Evolutionary conservation across 2,797 vertebrate genomes (phyloP), one percentile per base, ranked within the genome.

Genomic region (Sebastiscus albofasciatus): DNA sequence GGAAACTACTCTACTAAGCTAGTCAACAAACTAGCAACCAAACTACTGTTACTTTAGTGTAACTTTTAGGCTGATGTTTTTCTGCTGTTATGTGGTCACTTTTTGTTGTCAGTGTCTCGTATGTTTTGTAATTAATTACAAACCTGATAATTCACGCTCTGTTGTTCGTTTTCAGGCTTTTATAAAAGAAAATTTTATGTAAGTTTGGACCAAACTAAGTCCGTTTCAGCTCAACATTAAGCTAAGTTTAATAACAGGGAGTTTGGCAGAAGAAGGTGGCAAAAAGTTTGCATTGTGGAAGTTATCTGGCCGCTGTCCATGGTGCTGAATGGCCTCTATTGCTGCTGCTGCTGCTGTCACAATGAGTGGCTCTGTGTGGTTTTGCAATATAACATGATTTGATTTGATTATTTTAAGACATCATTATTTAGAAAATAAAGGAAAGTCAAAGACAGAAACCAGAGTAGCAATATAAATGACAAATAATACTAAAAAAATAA

Each of bases 261-360:
- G 52, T 73, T 11, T 52, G 67, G 70, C 59, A 16, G 34, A 16
- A 36, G 11, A 36, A 29, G 12, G 29, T 0, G 5, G 39, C 2
- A 46, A 11, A 20, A 71, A 52, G 69, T 83, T 81, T 64, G 79
- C 66, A 6, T 52, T 42, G 61, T 66, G 34, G 5, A 62, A 66
- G 24, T 74, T 26, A 16, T 9, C 61, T 83, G 89, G 79, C 31
- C 14, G 78, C 94, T 95, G 94, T 95, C 95, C 93, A 82, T 94
- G 94, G 95, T 95, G 77, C 95, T 96, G 93, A 95, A 87, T 14
- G 12, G 24, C 26, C 9, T 31, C 54, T 7, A 65, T 33, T 0
- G 16, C 11, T 26, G 39, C 1, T 27, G 26, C 4, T 27, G 27
- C 27, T 27, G 27, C 27, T 27, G 26, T 27, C 24, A 14, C 68